Percentiles rank a stretch among this genome's conserved stretches.
phyloP scores from a whole-genome alignment of 2,888 invertebrate genomes.

The Eupithecia pulchellata region DNA sequence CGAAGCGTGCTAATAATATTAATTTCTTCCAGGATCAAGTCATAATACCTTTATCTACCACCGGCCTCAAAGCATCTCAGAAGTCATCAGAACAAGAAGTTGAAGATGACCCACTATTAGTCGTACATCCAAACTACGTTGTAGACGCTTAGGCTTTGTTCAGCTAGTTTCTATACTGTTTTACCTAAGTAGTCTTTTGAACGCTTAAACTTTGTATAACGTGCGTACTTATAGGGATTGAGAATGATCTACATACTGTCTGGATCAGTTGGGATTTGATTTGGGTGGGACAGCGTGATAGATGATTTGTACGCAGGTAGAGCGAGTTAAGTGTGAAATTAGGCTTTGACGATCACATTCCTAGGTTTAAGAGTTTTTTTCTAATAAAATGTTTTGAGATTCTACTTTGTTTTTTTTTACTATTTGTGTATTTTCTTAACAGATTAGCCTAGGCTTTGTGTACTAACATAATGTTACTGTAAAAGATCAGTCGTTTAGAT shows the following conservation, averaged over 20 bases:
- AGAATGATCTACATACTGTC: neutral
- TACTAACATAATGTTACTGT: too few relatives aligned
- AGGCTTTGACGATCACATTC: slow-evolving; percentile 37
- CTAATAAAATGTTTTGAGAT: slow-evolving; percentile 27
- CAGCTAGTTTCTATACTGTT: neutral
- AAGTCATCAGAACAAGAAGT: slow-evolving; percentile 85
- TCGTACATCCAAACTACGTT: slow-evolving; percentile 98
- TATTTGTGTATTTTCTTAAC: too few relatives aligned
- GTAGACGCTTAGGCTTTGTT: slow-evolving; percentile 83
- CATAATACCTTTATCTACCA: slow-evolving; percentile 90
- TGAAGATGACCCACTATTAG: slow-evolving; percentile 93
- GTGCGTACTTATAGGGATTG: neutral
- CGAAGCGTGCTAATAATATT: neutral
- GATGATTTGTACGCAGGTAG: neutral
- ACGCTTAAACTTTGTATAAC: neutral
- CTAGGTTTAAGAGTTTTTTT: slow-evolving; percentile 32
- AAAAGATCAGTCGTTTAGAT: too few relatives aligned
- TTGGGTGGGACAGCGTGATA: neutral
- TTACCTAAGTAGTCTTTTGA: neutral
- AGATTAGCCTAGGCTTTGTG: too few relatives aligned
- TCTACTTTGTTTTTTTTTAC: neutral
- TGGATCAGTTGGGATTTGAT: neutral
- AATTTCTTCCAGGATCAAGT: slow-evolving; percentile 89
- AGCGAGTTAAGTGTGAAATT: neutral
- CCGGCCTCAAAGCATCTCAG: slow-evolving; percentile 80